Percentiles rank a stretch among this genome's conserved stretches.
These are phyloP conservation scores for Hypselothyrea guttata DNA, from an alignment of 2,888 invertebrate species.

Conservation along the genomic window DNA sequence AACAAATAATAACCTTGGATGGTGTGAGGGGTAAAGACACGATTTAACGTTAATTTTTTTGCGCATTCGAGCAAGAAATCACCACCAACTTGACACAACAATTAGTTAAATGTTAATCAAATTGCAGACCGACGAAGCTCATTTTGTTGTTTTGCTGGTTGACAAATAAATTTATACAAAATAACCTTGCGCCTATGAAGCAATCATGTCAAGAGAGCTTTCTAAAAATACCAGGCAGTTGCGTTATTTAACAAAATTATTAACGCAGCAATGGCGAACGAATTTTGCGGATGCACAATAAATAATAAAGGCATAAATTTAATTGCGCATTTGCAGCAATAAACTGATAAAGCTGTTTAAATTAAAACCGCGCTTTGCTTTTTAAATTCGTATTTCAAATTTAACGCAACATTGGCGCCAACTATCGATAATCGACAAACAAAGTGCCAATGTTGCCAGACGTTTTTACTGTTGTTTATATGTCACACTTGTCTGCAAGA, in stretches of 20 bases:
- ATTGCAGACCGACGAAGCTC: slow-evolving; percentile 47
- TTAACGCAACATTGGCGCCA: neutral
- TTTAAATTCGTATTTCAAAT: no score
- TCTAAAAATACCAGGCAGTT: slow-evolving; percentile 31
- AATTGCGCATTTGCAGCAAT: no score
- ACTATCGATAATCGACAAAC: no score
- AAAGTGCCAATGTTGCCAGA: no score
- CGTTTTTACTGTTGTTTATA: no score
- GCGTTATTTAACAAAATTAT: slow-evolving; percentile 4
- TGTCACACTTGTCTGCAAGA: no score
- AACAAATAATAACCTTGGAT: slow-evolving; percentile 36
- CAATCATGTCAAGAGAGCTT: slow-evolving; percentile 38
- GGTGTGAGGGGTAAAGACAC: slow-evolving; percentile 25
- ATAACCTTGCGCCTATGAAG: slow-evolving; percentile 31
- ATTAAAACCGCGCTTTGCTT: no score
- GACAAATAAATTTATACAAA: slow-evolving; percentile 38
- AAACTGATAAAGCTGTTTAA: no score
- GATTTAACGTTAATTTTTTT: slow-evolving; percentile 57
- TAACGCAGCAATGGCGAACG: neutral
- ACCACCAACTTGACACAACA: slow-evolving; percentile 50
- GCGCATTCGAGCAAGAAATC: slow-evolving; percentile 40
- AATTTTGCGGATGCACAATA: no score
- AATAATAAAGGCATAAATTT: no score
- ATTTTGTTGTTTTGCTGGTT: slow-evolving; percentile 11
- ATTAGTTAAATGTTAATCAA: slow-evolving; percentile 69